Evolutionary conservation across 2,113 vertebrate species (phyloP), one percentile per base, ranked within the genome.

Genomic region (Pycnonotus jocosus): DNA sequence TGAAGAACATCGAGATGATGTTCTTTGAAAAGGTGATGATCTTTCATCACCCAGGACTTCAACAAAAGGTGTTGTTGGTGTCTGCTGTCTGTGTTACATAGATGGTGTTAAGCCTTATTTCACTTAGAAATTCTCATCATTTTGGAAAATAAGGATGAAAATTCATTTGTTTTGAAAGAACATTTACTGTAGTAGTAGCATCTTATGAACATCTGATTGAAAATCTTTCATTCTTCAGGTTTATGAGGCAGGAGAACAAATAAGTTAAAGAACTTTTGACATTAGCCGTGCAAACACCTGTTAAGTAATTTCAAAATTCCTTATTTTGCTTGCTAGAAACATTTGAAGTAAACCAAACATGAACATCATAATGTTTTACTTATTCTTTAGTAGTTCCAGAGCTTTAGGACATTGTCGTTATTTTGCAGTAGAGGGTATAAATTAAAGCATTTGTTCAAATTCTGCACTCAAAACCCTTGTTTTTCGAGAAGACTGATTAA

Each of bases 51-150:
- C 62, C 37, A 68, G 30, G 25, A 77, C 9, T 61, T 82, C 4
- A 10, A 44, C 28, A 12, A 1, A 68, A 53, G 10, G n/a, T 47
- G 37, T 80, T 5, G 0, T 1, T 48, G 21, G 2, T 72, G 20
- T 30, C 27, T 48, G 7, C 5, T 83, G 11, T 38, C 71, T 3
- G 0, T 45, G 15, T 76, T 61, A 25, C 6, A 2, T 11, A 37
- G 25, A 12, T 44, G 25, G 3, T n/a, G 7, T 48, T 60, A 40
- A 61, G 25, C 45, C 13, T 81, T 61, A 21, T 69, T 87, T 72
- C 25, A 38, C 31, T 30, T 42, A 10, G 4, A 58, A 87, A 51
- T 74, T 72, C 27, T 68, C 51, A 19, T 0, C 81, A 21, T 57
- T 81, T 51, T 33, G 15, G 38, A 53, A 91, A 81, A 45, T 14